These are phyloP conservation scores for Tipula helvola DNA, from an alignment of 2,888 invertebrate genomes.

Conservation along the genomic window DNA sequence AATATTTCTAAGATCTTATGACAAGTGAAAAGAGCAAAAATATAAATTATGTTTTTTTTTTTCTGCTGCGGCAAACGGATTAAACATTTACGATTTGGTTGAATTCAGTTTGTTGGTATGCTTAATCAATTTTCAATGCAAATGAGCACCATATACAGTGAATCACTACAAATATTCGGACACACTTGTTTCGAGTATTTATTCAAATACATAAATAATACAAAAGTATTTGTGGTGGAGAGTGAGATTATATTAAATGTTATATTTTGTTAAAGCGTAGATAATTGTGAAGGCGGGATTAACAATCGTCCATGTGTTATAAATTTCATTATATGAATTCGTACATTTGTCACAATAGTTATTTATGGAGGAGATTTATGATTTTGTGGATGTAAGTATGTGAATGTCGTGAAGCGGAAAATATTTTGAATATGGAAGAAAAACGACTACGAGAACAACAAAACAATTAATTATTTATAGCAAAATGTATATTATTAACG, in stretches of 20 bases:
- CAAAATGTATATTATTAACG: neutral
- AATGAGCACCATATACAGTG: neutral
- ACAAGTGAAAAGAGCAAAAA: neutral
- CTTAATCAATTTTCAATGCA: neutral
- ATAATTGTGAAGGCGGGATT: neutral
- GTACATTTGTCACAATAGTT: neutral
- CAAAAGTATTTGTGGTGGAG: too few relatives aligned
- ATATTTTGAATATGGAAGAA: neutral
- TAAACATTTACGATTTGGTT: neutral
- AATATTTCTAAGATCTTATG: neutral
- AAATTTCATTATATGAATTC: neutral
- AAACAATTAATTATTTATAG: neutral
- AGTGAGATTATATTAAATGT: neutral
- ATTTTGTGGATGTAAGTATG: neutral
- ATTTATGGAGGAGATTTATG: conserved; percentile 4
- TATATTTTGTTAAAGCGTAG: neutral
- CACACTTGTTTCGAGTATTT: neutral
- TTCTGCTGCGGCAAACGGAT: neutral
- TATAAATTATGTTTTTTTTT: neutral
- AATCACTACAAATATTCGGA: neutral
- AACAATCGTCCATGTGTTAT: neutral
- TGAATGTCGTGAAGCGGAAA: neutral
- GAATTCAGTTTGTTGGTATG: neutral
- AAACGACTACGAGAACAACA: neutral
- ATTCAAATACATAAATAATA: too few relatives aligned